These are phyloP conservation scores for Cephus pygmeus DNA, from an alignment of 2,888 invertebrate genomes.

Conservation along the genomic window DNA sequence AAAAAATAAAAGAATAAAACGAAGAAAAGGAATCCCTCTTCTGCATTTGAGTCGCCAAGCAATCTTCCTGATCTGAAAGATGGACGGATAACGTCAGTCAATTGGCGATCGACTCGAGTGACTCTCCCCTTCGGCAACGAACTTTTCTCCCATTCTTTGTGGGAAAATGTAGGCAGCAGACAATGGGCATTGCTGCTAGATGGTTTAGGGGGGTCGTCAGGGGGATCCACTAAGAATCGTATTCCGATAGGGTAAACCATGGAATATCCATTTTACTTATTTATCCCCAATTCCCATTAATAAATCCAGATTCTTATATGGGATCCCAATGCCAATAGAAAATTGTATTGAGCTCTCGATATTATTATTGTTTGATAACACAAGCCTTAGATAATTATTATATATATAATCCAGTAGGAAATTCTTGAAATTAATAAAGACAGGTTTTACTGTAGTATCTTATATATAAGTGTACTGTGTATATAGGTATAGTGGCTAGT, in stretches of 20 bases:
- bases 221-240: not conserved
- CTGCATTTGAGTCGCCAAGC: slow-evolving; percentile 32
- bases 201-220: not conserved
- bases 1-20: slow-evolving; percentile 2
- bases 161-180: slow-evolving; percentile 54
- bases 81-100: slow-evolving; percentile 62
- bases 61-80: slow-evolving; percentile 62
- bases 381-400: too few relatives aligned
- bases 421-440: not conserved
- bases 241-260: not conserved
- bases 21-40: slow-evolving; percentile 15
- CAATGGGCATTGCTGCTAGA: not conserved
- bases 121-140: slow-evolving; percentile 20
- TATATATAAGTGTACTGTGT: not conserved
- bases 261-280: not conserved
- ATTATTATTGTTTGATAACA: not conserved
- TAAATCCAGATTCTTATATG: not conserved
- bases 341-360: not conserved
- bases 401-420: not conserved
- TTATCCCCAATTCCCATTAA: not conserved
- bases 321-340: not conserved
- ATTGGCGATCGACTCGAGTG: slow-evolving; percentile 58
- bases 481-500: not conserved
- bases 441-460: not conserved
- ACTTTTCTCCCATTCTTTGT: slow-evolving; percentile 40